Evolutionary conservation across 2,113 vertebrate species (phyloP).

Genomic region (Brachionichthys hirsutus): DNA sequence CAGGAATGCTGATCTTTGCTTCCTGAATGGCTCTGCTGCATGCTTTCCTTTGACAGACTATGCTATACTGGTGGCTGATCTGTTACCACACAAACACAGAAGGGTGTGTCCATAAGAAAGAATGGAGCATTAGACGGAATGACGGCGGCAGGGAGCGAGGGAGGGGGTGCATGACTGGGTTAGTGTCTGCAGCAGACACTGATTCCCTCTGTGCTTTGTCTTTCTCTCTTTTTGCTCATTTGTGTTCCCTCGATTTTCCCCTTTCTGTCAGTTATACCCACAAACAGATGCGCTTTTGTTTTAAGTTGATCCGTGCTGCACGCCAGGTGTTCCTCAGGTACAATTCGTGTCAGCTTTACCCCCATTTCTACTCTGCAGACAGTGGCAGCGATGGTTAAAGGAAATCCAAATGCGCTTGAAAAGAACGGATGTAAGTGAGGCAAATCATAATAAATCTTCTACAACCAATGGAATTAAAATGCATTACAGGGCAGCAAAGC

Average conservation of each 20-base stretch:
- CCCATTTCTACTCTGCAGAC: not conserved
- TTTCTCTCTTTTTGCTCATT: slow-evolving; percentile 42
- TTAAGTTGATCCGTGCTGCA: slow-evolving; percentile 42
- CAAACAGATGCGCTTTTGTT: slow-evolving; percentile 66
- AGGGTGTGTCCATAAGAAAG: slow-evolving; percentile 51
- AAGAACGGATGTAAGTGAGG: too few relatives aligned
- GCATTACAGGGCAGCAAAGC: too few relatives aligned
- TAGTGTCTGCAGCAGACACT: slow-evolving; percentile 67
- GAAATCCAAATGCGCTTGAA: too few relatives aligned
- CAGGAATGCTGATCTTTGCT: slow-evolving; percentile 49
- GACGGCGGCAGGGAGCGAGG: slow-evolving; percentile 61
- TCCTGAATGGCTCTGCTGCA: slow-evolving; percentile 1
- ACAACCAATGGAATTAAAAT: too few relatives aligned
- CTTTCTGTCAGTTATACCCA: slow-evolving; percentile 38
- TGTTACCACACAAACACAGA: slow-evolving; percentile 50
- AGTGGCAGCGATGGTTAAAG: too few relatives aligned
- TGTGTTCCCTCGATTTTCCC: slow-evolving; percentile 33
- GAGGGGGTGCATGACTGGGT: slow-evolving; percentile 65
- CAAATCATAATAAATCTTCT: too few relatives aligned
- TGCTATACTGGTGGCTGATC: slow-evolving; percentile 21
- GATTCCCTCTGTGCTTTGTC: slow-evolving; percentile 68
- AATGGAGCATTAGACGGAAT: slow-evolving; percentile 56
- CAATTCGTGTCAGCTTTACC: slow-evolving; percentile 41
- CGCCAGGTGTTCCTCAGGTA: slow-evolving; percentile 40
- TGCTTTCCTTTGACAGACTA: slow-evolving; percentile 27